Evolutionary conservation across 37 sponge, comb jelly and placozoan species (phyloP).

Genomic region (Cladorhizidae sp.): DNA sequence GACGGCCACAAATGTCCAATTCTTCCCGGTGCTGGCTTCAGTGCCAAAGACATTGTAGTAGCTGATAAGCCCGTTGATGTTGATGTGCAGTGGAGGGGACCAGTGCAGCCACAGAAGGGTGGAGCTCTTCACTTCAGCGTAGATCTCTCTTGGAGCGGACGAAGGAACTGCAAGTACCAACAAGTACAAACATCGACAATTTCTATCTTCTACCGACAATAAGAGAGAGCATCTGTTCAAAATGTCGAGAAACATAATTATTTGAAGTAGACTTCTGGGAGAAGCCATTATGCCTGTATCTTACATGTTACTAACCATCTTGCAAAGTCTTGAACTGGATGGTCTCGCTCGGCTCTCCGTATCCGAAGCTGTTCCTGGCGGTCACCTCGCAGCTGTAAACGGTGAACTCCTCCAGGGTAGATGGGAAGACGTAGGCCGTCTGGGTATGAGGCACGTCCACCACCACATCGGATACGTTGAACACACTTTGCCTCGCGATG

Average conservation of each 20-base stretch:
- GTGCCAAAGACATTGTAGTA: background rate
- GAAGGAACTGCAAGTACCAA: background rate
- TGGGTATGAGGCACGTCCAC: background rate
- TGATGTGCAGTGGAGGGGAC: background rate
- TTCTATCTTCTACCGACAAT: background rate
- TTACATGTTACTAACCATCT: background rate
- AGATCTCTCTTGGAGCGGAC: background rate
- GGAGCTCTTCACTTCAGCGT: background rate
- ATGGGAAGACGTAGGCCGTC: background rate
- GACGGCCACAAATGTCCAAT: background rate
- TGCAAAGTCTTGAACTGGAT: background rate
- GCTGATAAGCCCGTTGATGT: conserved; percentile 11
- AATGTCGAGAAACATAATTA: too few relatives aligned
- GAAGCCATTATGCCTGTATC: background rate
- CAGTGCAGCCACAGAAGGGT: background rate
- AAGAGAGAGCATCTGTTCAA: background rate
- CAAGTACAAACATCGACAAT: background rate
- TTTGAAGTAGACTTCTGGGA: background rate
- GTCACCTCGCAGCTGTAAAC: background rate
- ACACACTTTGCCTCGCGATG: background rate
- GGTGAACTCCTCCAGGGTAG: conserved; percentile 6
- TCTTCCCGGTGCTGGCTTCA: conserved; percentile 6
- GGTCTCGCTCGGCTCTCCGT: background rate
- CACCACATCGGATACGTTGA: background rate
- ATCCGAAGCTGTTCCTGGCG: background rate